Base-by-base conservation (phyloP, 1,140 invertebrate species). In the Diachasma alloeum region DNA sequence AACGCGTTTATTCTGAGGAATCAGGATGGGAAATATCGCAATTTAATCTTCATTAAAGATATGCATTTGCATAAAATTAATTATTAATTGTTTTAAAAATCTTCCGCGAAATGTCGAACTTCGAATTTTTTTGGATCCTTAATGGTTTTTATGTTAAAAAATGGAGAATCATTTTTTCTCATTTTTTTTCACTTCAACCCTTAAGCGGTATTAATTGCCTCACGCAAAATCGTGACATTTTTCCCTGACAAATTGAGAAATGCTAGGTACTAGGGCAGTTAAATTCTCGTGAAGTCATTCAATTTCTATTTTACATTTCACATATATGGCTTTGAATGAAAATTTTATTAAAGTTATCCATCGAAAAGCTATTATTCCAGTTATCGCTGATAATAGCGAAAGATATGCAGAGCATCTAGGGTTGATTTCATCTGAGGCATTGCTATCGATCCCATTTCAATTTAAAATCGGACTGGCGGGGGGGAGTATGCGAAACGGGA, bases 401-500 rank as follows among this genome's bases (percentile, higher is more conserved):
- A 22, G 17, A 44, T 19, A n/a, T 19, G 6, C 63, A 4, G 24
- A 36, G 31, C 24, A 13, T 69, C 26, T 4, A 36, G n/a, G 36
- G n/a, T n/a, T 36, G 24, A 26, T 36, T 36, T 37, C 67, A 69
- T 36, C 36, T 8, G 4, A 17, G 13, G 11, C 15, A 31, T 24
- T n/a, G 36, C 48, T 73, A 73, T 73, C 53, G 71, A 73, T 73
- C 71, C 71, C 19, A 73, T 73, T 73, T 37, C 48, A 73, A 73
- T 73, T 73, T 73, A 48, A 73, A 73, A 59, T 10, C 48, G 36
- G 31, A 37, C 4, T 72, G 19, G 19, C n/a, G 39, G 71, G 71
- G 48, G 37, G 15, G 46, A 48, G 48, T 31, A 73, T 73, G 24
- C 36, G 39, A 73, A 73, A 73, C 56, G 48, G 71, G 71, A 73